Conservation (phyloP, 2,888 invertebrate species). For the Patella pellucida region DNA sequence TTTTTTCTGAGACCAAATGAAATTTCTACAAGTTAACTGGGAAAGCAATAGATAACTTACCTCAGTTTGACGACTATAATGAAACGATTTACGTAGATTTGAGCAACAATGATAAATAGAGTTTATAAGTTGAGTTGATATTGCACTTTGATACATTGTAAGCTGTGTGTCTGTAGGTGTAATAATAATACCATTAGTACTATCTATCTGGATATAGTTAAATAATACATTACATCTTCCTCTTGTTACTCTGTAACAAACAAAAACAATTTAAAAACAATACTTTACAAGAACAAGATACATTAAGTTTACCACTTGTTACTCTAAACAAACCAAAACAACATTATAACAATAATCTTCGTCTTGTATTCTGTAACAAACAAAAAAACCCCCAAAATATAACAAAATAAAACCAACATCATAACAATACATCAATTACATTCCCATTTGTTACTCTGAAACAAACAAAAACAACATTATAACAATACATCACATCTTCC, state of each 20-base stretch:
- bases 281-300: background rate
- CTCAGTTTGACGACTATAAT: slow-evolving; percentile 78
- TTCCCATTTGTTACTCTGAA: no score
- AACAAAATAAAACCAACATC: background rate
- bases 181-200: slow-evolving; percentile 80
- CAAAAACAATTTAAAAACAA: background rate
- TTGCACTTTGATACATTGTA: slow-evolving; percentile 43
- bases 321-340: no score
- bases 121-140: slow-evolving; percentile 77
- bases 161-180: slow-evolving; percentile 73
- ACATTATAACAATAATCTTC: no score
- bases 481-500: no score
- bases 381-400: background rate
- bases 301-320: no score
- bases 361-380: background rate
- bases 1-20: background rate
- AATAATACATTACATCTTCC: slow-evolving; percentile 82
- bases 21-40: background rate
- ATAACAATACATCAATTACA: background rate
- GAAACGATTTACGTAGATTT: slow-evolving; percentile 81
- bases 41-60: slow-evolving; percentile 60
- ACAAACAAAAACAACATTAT: no score
- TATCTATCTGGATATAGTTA: slow-evolving; percentile 83
- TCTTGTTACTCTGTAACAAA: slow-evolving; percentile 73
- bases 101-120: slow-evolving; percentile 82